phyloP scores from a whole-genome alignment of 2,888 invertebrate species.

The Cheilosia pagana region DNA sequence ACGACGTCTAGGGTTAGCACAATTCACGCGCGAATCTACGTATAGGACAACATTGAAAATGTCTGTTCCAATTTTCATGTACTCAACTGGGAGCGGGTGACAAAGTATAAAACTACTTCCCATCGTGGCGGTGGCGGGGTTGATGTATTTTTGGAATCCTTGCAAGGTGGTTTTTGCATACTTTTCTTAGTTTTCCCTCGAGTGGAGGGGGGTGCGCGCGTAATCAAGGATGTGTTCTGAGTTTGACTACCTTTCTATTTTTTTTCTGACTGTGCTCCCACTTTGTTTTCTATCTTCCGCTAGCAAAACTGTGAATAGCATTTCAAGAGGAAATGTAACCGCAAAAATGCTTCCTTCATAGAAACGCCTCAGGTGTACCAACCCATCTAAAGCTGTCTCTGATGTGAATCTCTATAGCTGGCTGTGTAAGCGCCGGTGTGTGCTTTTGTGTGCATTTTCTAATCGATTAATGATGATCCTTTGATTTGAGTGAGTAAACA shows the following conservation, averaged over 20 bases:
- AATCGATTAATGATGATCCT: slow-evolving; percentile 75
- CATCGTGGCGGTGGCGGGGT: not conserved
- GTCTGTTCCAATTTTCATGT: slow-evolving; percentile 31
- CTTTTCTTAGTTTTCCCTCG: slow-evolving; percentile 6
- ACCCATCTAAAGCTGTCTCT: not conserved
- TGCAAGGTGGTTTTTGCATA: slow-evolving; percentile 7
- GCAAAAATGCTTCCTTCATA: slow-evolving; percentile 18
- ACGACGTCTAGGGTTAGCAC: slow-evolving; percentile 19
- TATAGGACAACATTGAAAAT: slow-evolving; percentile 38
- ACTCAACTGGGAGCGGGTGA: not conserved
- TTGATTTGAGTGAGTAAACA: slow-evolving; percentile 73
- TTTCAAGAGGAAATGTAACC: slow-evolving; percentile 50
- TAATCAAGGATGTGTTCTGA: slow-evolving; percentile 70
- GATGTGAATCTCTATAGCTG: not conserved
- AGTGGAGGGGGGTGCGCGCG: slow-evolving; percentile 31
- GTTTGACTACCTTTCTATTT: slow-evolving; percentile 14
- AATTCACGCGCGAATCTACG: slow-evolving; percentile 32
- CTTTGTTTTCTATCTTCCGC: not conserved
- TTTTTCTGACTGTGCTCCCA: not conserved
- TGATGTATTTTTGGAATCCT: slow-evolving; percentile 45
- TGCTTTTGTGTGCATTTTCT: slow-evolving; percentile 71
- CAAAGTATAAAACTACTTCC: slow-evolving; percentile 25
- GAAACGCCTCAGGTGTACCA: not conserved
- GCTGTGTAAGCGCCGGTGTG: slow-evolving; percentile 23
- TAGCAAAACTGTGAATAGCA: slow-evolving; percentile 24